Conservation (phyloP, 2,888 invertebrate genomes). For the Heliothis peltigera region DNA sequence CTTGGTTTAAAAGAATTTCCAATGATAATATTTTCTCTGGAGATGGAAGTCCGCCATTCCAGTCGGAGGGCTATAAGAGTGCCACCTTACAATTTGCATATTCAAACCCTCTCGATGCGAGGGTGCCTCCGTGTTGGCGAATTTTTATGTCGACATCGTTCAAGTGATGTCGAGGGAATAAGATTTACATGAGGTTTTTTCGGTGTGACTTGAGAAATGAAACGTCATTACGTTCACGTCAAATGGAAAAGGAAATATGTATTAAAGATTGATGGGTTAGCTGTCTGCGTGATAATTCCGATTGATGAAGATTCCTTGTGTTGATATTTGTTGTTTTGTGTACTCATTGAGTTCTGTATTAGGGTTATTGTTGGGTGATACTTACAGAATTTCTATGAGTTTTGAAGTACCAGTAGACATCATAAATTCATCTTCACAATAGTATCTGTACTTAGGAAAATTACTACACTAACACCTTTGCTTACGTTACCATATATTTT, state of each 20-base stretch:
- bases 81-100: conserved; percentile 72
- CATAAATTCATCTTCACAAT: too few species aligned
- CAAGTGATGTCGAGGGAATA: conserved; percentile 58
- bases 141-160: conserved; percentile 59
- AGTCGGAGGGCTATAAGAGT: conserved; percentile 57
- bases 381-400: background rate
- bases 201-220: conserved; percentile 48
- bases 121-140: conserved; percentile 54
- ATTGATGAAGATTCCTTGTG: conserved; percentile 44
- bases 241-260: conserved; percentile 56
- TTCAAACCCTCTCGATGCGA: conserved; percentile 67
- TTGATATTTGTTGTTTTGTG: conserved; percentile 11
- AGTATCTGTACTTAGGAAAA: too few species aligned
- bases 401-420: too few species aligned
- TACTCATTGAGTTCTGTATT: background rate
- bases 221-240: conserved; percentile 59
- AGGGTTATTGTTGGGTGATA: background rate
- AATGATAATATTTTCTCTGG: conserved; percentile 71
- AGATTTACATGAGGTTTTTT: conserved; percentile 59
- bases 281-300: conserved; percentile 50
- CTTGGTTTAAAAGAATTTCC: conserved; percentile 62
- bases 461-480: background rate
- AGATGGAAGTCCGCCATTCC: conserved; percentile 58
- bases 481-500: background rate
- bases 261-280: conserved; percentile 53